Evolutionary conservation across 1,140 invertebrate species (phyloP), one percentile per base, ranked within the genome.

Genomic region (Microplitis demolitor): DNA sequence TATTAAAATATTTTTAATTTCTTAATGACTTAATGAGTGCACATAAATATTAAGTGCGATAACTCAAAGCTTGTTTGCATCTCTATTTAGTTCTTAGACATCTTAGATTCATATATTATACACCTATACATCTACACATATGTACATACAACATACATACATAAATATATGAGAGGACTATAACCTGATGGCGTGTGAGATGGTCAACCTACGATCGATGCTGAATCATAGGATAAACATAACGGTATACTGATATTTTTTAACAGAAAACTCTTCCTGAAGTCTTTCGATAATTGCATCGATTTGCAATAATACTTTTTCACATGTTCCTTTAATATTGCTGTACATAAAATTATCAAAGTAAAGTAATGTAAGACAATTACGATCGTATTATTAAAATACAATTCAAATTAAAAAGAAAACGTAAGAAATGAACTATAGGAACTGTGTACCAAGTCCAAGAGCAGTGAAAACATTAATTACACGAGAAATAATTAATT

Each of bases 401-500:
- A 3, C 11, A 9, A 45, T 45, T 9, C 75, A 77, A 74, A 76
- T 71, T 56, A 76, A 60, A 68, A 33, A 56, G 54, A 37, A 68
- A 37, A 60, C 16, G 11, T 34, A 66, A 71, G 68, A 73, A 74
- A 82, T 73, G 76, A 83, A 79, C 61, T 77, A 77, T 77, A 77
- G 74, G 69, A 50, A 37, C 8, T 73, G 71, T 50, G 62, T 78
- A 75, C 76, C 77, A 81, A 81, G 79, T 72, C 50, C 66, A 74
- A 72, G 51, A 82, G 78, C 80, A 85, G 82, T 84, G 84, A 84
- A 84, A 85, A 84, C 80, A 66, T 74, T 84, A 83, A 84, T 84
- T 85, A 80, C 73, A 71, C 73, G 78, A 80, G 80, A 85, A 83
- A 83, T 85, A 79, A 83, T 85, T 82, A 83, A 85, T 84, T 83